Base-by-base conservation (phyloP, 2,113 vertebrate genomes). In the Pelodiscus sinensis region DNA sequence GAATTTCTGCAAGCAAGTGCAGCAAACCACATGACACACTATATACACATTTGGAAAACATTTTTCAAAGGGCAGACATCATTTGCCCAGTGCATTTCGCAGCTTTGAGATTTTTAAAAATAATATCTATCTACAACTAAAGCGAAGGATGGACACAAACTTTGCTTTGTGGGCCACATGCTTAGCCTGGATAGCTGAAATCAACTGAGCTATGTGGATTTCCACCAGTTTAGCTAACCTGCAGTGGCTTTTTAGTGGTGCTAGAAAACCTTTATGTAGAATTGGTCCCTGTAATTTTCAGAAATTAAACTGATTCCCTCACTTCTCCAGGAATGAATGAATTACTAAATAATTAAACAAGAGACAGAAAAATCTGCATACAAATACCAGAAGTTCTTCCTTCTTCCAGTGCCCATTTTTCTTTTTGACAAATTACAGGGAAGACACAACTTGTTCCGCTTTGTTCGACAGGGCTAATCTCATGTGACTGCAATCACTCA, bases 401-500 rank as follows among this genome's bases (percentile, higher is more conserved):
- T 97, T 92, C 93, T 89, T 96, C 96, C 94, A 95, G 95, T 96
- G 95, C 96, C 96, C 79, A 90, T 94, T 97, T 96, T 97, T 78
- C 96, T 97, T 96, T 83, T 89, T 97, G 96, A 97, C 95, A 98
- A 95, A 97, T 97, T 98, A 97, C 98, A 97, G 94, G 88, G 92
- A 94, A 95, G 97, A 92, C 90, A 93, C 95, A 97, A 95, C 94
- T 97, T 96, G 97, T 95, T 97, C 97, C 96, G 96, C 97, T 98
- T 98, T 96, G 97, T 97, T 97, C 94, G 90, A 97, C 97, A 95
- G 95, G 92, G 96, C 96, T 98, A 97, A 98, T 97, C 97, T 97
- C 94, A 97, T 97, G 97, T 97, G 97, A 97, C 97, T 96, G 94
- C 97, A 98, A 98, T 98, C 97, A 97, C 95, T 97, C 98, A 97